Percentiles rank a stretch among this genome's conserved stretches.
phyloP scores from a whole-genome alignment of 2,113 vertebrate species.

The Hucho hucho region DNA sequence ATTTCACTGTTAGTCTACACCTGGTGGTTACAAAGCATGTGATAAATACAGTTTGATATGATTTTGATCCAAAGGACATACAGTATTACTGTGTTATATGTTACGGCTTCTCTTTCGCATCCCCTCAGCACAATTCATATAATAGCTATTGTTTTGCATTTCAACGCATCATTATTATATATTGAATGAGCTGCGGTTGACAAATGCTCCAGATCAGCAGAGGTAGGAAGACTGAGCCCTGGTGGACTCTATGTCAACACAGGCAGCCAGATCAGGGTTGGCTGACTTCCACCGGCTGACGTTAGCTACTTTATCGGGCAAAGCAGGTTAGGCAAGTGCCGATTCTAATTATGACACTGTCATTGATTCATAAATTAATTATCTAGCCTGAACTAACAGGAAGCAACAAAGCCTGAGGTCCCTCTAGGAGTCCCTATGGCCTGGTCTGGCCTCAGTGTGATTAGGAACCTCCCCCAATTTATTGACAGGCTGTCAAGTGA shows the following conservation, averaged over 20 bases:
- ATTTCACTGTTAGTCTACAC: too few relatives aligned
- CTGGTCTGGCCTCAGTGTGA: slow-evolving; percentile 28
- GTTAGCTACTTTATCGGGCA: slow-evolving; percentile 33
- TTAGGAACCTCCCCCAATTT: slow-evolving; percentile 34
- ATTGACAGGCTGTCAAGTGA: slow-evolving; percentile 43
- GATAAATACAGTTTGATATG: too few relatives aligned
- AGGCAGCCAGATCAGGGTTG: not conserved
- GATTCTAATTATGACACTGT: slow-evolving; percentile 38
- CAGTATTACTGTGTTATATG: slow-evolving; percentile 25
- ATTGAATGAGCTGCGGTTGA: slow-evolving; percentile 52
- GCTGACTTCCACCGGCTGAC: slow-evolving; percentile 16
- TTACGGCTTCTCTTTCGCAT: not conserved
- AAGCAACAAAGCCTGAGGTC: slow-evolving; percentile 42
- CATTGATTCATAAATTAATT: slow-evolving; percentile 68
- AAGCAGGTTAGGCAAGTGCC: slow-evolving; percentile 45
- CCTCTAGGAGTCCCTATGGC: slow-evolving; percentile 6
- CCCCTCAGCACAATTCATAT: slow-evolving; percentile 16
- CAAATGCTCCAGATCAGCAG: slow-evolving; percentile 11
- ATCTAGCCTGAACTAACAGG: slow-evolving; percentile 32
- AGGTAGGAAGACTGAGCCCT: slow-evolving; percentile 3
- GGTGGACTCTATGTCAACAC: not conserved
- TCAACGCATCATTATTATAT: slow-evolving; percentile 37
- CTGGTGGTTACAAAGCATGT: too few relatives aligned
- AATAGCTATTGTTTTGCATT: slow-evolving; percentile 19
- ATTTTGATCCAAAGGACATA: slow-evolving; percentile 24